A percentile compares a stretch with the other conserved stretches of the same genome.
Conservation (phyloP, 1,140 invertebrate genomes). For the Akabosia matsudoensis region DNA sequence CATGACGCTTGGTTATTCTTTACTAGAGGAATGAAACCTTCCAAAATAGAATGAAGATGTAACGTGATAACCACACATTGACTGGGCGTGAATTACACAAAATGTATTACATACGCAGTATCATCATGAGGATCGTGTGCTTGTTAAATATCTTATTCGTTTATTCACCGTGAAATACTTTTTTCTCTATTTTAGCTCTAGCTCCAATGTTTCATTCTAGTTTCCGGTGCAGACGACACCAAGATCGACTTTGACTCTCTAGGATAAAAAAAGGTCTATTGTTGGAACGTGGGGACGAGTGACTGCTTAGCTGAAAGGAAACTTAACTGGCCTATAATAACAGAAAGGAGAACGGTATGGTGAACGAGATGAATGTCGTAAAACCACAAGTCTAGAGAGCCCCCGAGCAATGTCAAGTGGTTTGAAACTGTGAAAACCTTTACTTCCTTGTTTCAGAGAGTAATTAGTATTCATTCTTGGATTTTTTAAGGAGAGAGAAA, state of each 20-base stretch:
- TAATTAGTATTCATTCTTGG: constrained; percentile 1
- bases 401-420: constrained; percentile 15
- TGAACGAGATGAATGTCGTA: not conserved
- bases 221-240: too few relatives aligned
- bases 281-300: not conserved
- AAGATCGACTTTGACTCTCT: too few relatives aligned
- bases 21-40: too few relatives aligned
- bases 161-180: not conserved
- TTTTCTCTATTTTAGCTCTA: too few relatives aligned
- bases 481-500: not conserved
- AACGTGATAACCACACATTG: constrained; percentile 16
- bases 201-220: too few relatives aligned
- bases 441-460: not conserved
- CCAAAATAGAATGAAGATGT: constrained; percentile 1
- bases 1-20: too few relatives aligned
- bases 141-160: not conserved
- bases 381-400: not conserved
- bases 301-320: not conserved
- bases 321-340: not conserved
- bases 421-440: not conserved
- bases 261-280: not conserved
- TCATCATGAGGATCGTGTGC: not conserved
- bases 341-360: too few relatives aligned
- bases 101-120: constrained; percentile 3
- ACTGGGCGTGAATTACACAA: not conserved